phyloP scores from a whole-genome alignment of 2,888 invertebrate genomes.

The Agrochola litura region DNA sequence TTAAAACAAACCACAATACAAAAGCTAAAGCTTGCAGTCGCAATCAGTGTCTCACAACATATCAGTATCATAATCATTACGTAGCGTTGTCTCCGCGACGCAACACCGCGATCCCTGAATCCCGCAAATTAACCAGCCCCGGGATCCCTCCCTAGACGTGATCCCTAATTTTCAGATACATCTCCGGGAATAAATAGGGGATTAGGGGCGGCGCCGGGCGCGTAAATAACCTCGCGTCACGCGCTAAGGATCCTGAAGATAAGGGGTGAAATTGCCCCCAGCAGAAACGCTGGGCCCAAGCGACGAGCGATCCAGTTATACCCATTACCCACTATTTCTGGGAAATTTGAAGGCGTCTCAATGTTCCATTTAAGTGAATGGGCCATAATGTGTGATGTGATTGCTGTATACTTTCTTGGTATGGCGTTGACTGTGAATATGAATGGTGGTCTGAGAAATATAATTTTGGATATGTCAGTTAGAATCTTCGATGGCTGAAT shows the following conservation, averaged over 20 bases:
- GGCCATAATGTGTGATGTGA: constrained; percentile 51
- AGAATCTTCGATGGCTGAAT: constrained; percentile 11
- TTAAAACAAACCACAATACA: constrained; percentile 20
- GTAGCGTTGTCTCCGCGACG: constrained; percentile 47
- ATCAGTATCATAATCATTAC: constrained; percentile 60
- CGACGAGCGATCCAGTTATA: constrained; percentile 64
- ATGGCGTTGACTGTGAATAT: constrained; percentile 36
- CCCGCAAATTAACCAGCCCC: constrained; percentile 86
- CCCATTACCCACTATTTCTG: constrained; percentile 63
- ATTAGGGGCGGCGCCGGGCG: constrained; percentile 87
- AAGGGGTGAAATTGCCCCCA: constrained; percentile 85
- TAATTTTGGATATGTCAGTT: constrained; percentile 17
- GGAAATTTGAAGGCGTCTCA: constrained; percentile 54
- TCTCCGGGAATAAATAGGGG: constrained; percentile 90
- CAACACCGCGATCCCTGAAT: constrained; percentile 69
- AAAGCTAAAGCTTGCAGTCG: constrained; percentile 14
- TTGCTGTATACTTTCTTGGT: constrained; percentile 38
- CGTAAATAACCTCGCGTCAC: constrained; percentile 89
- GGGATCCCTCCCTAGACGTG: constrained; percentile 80
- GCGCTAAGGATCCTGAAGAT: constrained; percentile 82
- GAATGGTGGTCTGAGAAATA: constrained; percentile 28
- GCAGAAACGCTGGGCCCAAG: constrained; percentile 71
- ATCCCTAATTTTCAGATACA: constrained; percentile 91
- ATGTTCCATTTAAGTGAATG: constrained; percentile 61
- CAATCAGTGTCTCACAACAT: constrained; percentile 45